Base-by-base conservation (phyloP, 2,113 vertebrate genomes). In the Columbina picui region DNA sequence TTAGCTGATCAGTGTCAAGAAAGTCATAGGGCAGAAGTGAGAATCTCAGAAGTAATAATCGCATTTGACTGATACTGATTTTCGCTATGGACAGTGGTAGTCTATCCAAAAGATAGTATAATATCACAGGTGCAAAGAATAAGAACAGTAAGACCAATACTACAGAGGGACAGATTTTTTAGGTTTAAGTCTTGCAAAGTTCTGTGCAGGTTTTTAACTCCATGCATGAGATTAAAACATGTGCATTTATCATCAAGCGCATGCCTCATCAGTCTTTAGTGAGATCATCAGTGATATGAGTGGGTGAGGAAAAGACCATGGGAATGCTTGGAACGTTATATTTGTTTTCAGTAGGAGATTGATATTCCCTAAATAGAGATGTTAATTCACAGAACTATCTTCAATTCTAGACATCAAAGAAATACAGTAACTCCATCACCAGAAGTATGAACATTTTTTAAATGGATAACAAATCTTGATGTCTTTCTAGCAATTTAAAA, bases 61-160 rank as follows among this genome's bases (percentile, higher is more conserved):
- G 23, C 30, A 21, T 83, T 90, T 68, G 36, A 50, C 32, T 49
- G 23, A 73, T 63, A 39, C 4, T 36, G 14, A 56, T 50, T 69
- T 55, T 90, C 12, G 11, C 21, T 68, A 29, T 9, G 10, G 30
- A 82, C 13, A 56, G 7, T 14, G 12, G 10, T 52, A 22, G 6
- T 36, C 29, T 52, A 29, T 39, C 26, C 9, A 14, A 53, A 57
- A 64, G 6, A 23, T 17, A 14, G 10, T 11, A 39, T 47, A 25
- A 70, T 45, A 32, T 67, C 50, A 30, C 29, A 63, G 26, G 15
- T 22, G 5, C 14, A 18, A 74, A 68, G 23, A 67, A 19, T 82
- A 67, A 56, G 39, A 67, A 47, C 6, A 0, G 0, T 45, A 59
- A 43, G 3, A 78, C 9, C 21, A 49, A 10, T 27, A 41, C 7